Percentiles rank a stretch among this genome's conserved stretches.
phyloP scores from a whole-genome alignment of 2,113 vertebrate species.

The Scartelaos histophorus region DNA sequence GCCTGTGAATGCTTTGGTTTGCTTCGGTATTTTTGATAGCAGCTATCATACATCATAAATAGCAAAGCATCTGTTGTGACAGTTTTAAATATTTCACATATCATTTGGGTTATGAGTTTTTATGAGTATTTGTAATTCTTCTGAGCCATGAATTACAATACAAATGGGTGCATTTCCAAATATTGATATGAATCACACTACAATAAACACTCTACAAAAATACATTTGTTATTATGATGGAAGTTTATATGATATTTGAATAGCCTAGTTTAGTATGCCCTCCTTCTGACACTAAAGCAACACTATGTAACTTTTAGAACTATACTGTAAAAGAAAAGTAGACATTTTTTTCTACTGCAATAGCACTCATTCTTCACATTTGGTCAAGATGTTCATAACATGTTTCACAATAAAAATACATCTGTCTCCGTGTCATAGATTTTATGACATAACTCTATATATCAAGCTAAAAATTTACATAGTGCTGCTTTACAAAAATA shows the following conservation, averaged over 20 bases:
- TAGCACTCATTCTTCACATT: too few species aligned
- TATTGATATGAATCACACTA: neutral
- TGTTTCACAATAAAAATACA: neutral
- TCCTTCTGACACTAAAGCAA: neutral
- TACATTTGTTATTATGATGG: too few species aligned
- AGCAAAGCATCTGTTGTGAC: neutral
- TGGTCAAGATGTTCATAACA: too few species aligned
- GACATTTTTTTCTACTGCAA: too few species aligned
- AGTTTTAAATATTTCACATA: neutral
- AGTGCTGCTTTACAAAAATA: slow-evolving; percentile 1
- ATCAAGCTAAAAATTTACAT: neutral
- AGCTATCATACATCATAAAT: neutral
- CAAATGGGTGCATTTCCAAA: neutral
- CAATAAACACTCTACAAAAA: too few species aligned
- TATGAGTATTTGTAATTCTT: neutral
- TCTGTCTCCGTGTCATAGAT: neutral
- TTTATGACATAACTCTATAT: neutral
- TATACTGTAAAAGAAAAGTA: neutral
- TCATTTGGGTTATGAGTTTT: neutral
- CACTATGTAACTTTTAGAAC: neutral
- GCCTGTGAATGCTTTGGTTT: neutral
- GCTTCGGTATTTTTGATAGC: neutral
- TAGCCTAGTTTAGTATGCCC: neutral
- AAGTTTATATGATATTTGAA: neutral
- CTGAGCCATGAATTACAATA: neutral